Percentiles rank a stretch among this genome's conserved stretches.
These are phyloP conservation scores for Alexandromys fortis DNA, from an alignment of 2,113 vertebrate species.

Conservation along the genomic window DNA sequence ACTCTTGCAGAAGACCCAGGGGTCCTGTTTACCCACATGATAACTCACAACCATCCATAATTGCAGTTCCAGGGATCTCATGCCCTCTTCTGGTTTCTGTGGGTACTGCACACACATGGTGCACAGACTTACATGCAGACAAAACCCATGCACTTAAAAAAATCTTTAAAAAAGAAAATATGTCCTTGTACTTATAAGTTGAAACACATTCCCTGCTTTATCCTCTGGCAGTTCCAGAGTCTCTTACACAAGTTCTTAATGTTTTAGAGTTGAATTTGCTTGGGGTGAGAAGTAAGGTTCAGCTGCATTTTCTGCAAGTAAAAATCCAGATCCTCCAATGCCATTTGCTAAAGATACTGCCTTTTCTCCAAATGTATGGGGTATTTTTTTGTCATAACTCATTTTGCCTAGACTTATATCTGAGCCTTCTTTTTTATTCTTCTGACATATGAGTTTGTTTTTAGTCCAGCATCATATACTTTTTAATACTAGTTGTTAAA, in stretches of 20 bases:
- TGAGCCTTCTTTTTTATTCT: not conserved
- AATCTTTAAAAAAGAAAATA: not conserved
- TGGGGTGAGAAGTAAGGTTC: not conserved
- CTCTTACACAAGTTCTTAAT: not conserved
- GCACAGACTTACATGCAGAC: too few species aligned
- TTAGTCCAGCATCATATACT: not conserved
- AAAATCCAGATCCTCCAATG: not conserved
- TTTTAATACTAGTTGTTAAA: not conserved
- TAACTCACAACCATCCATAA: not conserved
- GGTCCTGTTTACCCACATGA: not conserved
- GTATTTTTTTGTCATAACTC: not conserved
- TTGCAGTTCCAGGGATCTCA: not conserved
- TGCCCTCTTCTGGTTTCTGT: not conserved
- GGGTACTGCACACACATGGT: not conserved
- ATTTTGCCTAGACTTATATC: not conserved
- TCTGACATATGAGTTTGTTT: not conserved
- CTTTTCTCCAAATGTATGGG: not conserved
- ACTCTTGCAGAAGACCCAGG: not conserved
- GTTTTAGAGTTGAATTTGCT: not conserved
- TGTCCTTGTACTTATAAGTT: not conserved
- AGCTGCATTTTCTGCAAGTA: not conserved
- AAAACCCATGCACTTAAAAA: not conserved
- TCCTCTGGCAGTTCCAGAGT: not conserved
- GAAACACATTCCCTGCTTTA: not conserved
- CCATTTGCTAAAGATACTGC: not conserved